A percentile compares a stretch with the other conserved stretches of the same genome.
These are phyloP conservation scores for Drosophila quasianomalipes DNA, from an alignment of 2,888 invertebrate species.

Conservation along the genomic window DNA sequence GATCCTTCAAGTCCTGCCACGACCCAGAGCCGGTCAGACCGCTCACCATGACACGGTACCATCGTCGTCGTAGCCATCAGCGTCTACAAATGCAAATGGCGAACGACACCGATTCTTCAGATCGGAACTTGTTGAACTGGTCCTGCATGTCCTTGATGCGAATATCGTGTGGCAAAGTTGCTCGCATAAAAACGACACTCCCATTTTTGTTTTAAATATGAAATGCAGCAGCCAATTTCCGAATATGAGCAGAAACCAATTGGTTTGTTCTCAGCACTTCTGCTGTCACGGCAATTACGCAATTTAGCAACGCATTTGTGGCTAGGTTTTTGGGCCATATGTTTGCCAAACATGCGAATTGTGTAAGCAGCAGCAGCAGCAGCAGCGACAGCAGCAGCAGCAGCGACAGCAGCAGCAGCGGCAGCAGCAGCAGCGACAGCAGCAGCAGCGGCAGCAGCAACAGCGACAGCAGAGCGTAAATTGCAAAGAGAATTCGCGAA, in stretches of 20 bases:
- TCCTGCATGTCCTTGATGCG: conserved; percentile 97
- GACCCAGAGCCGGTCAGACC: conserved; percentile 95
- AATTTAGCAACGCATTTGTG: conserved; percentile 10
- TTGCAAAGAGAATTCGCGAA: conserved; percentile 69
- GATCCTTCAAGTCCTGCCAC: conserved; percentile 99
- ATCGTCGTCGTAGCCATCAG: no score
- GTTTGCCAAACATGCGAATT: conserved; percentile 74
- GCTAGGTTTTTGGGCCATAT: conserved; percentile 41
- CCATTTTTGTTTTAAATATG: background rate
- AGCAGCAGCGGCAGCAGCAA: background rate
- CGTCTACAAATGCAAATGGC: conserved; percentile 98
- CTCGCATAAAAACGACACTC: conserved; percentile 92
- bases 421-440: background rate
- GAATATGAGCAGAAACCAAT: background rate
- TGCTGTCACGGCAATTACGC: background rate
- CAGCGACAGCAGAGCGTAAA: conserved; percentile 15
- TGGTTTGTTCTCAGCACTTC: background rate
- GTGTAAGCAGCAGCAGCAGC: conserved; percentile 63
- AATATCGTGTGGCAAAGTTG: conserved; percentile 95
- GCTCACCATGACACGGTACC: conserved; percentile 87
- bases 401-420: conserved; percentile 11
- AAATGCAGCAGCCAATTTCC: background rate
- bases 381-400: background rate
- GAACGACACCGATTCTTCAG: conserved; percentile 97
- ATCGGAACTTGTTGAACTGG: background rate